Base-by-base conservation (phyloP, 2,113 vertebrate genomes). In the Cebus imitator region DNA sequence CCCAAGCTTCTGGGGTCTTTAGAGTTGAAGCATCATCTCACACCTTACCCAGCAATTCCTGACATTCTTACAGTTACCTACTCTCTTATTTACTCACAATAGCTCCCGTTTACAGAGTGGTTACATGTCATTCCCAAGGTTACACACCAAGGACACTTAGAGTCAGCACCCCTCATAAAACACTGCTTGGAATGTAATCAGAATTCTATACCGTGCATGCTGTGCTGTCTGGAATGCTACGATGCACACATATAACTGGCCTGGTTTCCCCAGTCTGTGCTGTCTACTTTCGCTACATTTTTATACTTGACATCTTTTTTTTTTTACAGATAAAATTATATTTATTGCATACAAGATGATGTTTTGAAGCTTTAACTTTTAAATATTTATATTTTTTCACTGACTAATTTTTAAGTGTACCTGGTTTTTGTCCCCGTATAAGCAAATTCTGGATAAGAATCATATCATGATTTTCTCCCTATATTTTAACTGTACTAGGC, bases 341-440 rank as follows among this genome's bases (percentile, higher is more conserved):
- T 18, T 16, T n/a, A 68, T 68, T 35, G 7, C 32, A 35, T 68
- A 68, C 16, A 68, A 68, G 30, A 68, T 68, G 2, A 68, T 68
- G 30, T n/a, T 68, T 68, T 68, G 66, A 68, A 68, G 66, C 32
- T 16, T 48, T 73, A 25, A 73, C 13, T 8, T 21, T 85, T 72
- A 30, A 48, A 55, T n/a, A 55, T 75, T 88, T 92, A 48, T 30
- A 73, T 80, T 95, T 80, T 85, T 66, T 92, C 43, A 66, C 5
- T 37, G 66, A 87, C 37, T 90, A 72, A 55, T 64, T 70, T 90
- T 95, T 93, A 94, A 91, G 12, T 37, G 43, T 91, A 61, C 40
- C 11, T 94, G 27, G 10, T 72, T 40, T 80, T 91, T 87, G 35
- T 72, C 12, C 6, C 18, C n/a, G 40, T 8, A 4, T 25, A 91